phyloP scores from a whole-genome alignment of 2,113 vertebrate species.

The Sturnus vulgaris region DNA sequence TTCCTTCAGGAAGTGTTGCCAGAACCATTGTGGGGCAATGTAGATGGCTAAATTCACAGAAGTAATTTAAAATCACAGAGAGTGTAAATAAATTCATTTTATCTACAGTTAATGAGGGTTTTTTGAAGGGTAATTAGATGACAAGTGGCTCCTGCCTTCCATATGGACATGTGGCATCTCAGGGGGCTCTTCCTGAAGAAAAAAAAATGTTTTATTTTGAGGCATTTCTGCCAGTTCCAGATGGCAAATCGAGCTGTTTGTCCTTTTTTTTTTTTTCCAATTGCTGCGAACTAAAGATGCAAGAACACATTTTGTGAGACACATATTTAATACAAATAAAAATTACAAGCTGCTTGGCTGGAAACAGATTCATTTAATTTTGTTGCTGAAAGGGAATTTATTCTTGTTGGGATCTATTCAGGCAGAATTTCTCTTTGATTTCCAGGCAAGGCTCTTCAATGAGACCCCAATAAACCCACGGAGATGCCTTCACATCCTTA shows the following conservation, averaged over 20 bases:
- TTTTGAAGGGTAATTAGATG: not conserved
- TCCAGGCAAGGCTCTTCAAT: conserved; percentile 92
- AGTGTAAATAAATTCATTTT: not conserved
- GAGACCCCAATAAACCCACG: conserved; percentile 96
- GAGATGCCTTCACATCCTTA: conserved; percentile 96
- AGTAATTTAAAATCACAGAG: not conserved
- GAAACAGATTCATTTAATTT: not conserved
- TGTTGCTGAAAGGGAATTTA: not conserved
- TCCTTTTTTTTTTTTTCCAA: not conserved
- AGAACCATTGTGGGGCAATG: accelerated
- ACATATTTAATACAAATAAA: not conserved
- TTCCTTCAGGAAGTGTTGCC: not conserved
- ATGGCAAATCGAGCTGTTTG: accelerated
- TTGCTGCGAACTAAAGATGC: not conserved
- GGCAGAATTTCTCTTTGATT: not conserved
- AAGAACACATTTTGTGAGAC: not conserved
- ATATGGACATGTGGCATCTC: not conserved
- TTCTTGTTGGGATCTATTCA: accelerated
- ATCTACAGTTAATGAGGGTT: not conserved
- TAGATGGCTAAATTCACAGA: accelerated
- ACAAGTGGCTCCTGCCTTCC: not conserved
- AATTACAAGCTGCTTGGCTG: not conserved
- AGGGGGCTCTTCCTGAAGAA: not conserved
- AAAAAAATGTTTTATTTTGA: not conserved
- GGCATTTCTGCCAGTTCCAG: not conserved